Evolutionary conservation across 1,140 invertebrate genomes (phyloP), one percentile per base, ranked within the genome.

Genomic region (Whitmania pigra): DNA sequence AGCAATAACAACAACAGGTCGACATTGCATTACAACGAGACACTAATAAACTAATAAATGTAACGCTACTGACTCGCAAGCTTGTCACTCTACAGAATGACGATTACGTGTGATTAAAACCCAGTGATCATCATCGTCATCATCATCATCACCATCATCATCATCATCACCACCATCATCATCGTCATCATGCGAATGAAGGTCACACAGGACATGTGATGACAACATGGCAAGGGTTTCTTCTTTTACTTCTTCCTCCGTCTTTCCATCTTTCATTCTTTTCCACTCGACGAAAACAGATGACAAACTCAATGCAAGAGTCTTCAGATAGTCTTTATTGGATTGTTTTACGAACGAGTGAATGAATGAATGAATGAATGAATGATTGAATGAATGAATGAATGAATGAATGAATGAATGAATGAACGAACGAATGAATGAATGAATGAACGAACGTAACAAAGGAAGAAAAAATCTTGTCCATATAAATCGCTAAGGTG

Each of bases 351-450:
- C 29, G 22, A 17, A 25, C 11, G 22, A 63, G 0, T n/a, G 22
- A 63, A 60, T 60, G n/a, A 60, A 60, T 60, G n/a, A 60, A 6
- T 60, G n/a, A 60, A 60, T 60, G 5, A 17, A 60, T 60, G n/a
- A 17, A 60, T 60, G n/a, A 17, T 7, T 60, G 27, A n/a, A 63
- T 63, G 57, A 63, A 17, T 63, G 22, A 22, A 17, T 2, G 57
- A 63, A 63, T 17, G 29, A 63, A 63, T 2, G 29, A 20, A 31
- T 7, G 18, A n/a, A 63, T 7, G 29, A n/a, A 7, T 63, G 22
- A 13, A 63, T 63, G 0, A 7, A 63, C 20, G 29, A 13, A 63
- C 11, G 29, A n/a, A 7, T 63, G 20, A n/a, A 63, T 25, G 29
- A 13, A 17, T 25, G 22, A n/a, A 17, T 63, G 29, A 20, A 63